phyloP scores from a whole-genome alignment of 2,113 vertebrate genomes.

The Sinocyclocheilus anshuiensis region DNA sequence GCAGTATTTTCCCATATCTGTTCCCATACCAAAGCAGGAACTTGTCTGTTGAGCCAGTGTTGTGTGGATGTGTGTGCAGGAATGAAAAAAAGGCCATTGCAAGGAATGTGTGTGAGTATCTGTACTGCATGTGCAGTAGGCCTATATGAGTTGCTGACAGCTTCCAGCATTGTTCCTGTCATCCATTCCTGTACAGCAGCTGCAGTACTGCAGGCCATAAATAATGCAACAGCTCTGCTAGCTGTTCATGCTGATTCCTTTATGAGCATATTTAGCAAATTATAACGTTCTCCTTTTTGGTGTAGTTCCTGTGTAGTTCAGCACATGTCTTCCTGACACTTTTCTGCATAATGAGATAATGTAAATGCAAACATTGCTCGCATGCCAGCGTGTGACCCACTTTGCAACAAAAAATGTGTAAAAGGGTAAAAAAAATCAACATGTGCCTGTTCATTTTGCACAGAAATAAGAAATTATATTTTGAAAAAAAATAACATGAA shows the following conservation, averaged over 20 bases:
- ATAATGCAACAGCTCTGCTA: constrained; percentile 61
- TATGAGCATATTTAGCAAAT: not conserved
- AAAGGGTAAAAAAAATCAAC: not conserved
- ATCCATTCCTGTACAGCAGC: constrained; percentile 54
- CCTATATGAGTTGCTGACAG: not conserved
- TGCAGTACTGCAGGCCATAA: constrained; percentile 56
- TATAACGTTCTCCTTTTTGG: not conserved
- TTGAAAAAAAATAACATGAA: too few species aligned
- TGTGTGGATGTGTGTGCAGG: constrained; percentile 55
- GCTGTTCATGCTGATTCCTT: constrained; percentile 12
- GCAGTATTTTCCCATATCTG: not conserved
- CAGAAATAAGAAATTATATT: not conserved
- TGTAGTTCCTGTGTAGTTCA: not conserved
- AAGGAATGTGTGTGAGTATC: constrained; percentile 63
- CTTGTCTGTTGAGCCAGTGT: constrained; percentile 52
- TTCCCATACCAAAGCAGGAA: not conserved
- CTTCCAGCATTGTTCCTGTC: constrained; percentile 39
- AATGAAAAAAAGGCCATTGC: constrained; percentile 49
- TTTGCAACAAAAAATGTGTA: not conserved
- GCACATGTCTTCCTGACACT: not conserved
- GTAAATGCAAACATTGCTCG: not conserved
- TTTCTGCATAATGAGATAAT: constrained; percentile 39
- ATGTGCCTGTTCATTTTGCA: not conserved
- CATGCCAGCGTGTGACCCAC: constrained; percentile 24
- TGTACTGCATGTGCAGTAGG: not conserved